Conservation (phyloP, 2,113 vertebrate genomes). For the Myxocyprinus asiaticus region DNA sequence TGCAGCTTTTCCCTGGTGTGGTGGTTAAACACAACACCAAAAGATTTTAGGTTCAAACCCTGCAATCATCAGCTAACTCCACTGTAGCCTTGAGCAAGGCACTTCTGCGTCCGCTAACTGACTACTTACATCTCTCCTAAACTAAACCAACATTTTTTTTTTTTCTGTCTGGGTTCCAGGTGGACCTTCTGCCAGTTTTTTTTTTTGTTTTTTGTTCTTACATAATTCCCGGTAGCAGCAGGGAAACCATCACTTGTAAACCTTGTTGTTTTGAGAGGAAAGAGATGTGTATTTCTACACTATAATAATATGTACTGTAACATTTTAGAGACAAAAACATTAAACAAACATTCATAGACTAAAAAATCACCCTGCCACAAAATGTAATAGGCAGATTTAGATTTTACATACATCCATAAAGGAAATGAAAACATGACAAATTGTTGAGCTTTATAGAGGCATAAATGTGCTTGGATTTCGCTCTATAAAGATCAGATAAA, state of each 20-base stretch:
- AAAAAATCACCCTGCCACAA: background rate
- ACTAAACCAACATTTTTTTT: too few relatives aligned
- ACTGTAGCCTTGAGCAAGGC: too few relatives aligned
- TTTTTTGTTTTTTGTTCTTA: too few relatives aligned
- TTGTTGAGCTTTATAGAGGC: too few relatives aligned
- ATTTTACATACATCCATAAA: too few relatives aligned
- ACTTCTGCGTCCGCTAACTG: too few relatives aligned
- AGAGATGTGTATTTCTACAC: slow-evolving; percentile 39
- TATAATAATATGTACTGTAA: slow-evolving; percentile 16
- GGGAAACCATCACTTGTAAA: slow-evolving; percentile 62
- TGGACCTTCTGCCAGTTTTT: slow-evolving; percentile 55
- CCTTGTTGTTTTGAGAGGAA: slow-evolving; percentile 51
- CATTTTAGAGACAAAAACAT: slow-evolving; percentile 28
- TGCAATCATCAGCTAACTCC: too few relatives aligned
- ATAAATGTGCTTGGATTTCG: too few relatives aligned
- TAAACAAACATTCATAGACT: slow-evolving; percentile 25
- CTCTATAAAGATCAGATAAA: too few relatives aligned
- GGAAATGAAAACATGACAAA: too few relatives aligned
- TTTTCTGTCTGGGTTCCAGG: slow-evolving; percentile 9
- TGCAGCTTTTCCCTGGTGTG: background rate
- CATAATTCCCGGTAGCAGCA: slow-evolving; percentile 47
- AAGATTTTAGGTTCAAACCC: background rate
- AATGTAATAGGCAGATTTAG: too few relatives aligned
- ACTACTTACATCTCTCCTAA: too few relatives aligned
- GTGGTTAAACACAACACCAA: background rate